These are phyloP conservation scores for Lepus europaeus DNA, from an alignment of 2,113 vertebrate genomes.

Conservation along the genomic window DNA sequence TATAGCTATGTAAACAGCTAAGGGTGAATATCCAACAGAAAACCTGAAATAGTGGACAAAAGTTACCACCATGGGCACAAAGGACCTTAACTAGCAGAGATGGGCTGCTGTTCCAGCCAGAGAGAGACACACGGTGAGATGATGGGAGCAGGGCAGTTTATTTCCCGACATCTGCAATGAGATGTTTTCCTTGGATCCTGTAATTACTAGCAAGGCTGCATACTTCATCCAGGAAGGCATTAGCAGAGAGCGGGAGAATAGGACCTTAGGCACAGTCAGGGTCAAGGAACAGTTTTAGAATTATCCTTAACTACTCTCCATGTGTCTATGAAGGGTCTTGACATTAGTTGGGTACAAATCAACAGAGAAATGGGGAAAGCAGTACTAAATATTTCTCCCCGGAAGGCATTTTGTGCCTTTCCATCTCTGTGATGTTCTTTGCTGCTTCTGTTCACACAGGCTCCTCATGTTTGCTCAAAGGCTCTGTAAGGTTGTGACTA, in stretches of 20 bases:
- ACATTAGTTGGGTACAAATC: neutral
- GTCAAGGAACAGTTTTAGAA: neutral
- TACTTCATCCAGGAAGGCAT: neutral
- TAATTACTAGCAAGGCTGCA: neutral
- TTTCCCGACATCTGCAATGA: neutral
- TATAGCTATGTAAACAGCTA: neutral
- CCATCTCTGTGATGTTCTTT: neutral
- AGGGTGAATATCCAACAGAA: neutral
- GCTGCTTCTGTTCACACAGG: neutral
- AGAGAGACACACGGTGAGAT: neutral
- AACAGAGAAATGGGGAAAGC: neutral
- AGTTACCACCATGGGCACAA: neutral
- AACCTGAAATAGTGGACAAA: neutral
- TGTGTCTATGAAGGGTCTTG: neutral
- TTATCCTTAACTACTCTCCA: neutral
- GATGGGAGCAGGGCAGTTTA: neutral
- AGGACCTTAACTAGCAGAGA: conserved; percentile 29
- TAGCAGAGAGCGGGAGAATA: neutral
- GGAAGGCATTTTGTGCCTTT: neutral
- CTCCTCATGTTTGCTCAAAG: neutral
- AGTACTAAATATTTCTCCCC: neutral
- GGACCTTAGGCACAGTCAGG: neutral
- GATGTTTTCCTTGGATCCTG: neutral
- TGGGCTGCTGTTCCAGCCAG: neutral
- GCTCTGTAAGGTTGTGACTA: neutral